Conservation (phyloP, 2,888 invertebrate species). For the Acronicta aceris region DNA sequence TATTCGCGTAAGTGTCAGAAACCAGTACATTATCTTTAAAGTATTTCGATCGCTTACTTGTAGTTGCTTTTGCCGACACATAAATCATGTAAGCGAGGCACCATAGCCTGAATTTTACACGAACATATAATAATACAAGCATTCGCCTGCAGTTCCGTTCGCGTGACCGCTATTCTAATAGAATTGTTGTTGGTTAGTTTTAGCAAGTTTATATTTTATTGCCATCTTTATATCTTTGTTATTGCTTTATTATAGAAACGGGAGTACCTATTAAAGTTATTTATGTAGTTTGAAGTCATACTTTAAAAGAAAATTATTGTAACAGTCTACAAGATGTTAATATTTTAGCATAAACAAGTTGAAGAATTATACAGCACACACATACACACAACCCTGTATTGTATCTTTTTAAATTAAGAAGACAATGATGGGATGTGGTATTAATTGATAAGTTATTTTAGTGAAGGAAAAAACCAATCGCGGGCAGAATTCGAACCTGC, state of each 20-base stretch:
- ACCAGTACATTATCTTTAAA: constrained; percentile 21
- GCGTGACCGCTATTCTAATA: constrained; percentile 46
- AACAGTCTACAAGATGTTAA: constrained; percentile 4
- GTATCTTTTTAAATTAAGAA: too few species aligned
- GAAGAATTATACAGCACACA: too few species aligned
- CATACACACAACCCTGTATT: too few species aligned
- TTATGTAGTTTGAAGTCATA: constrained; percentile 3
- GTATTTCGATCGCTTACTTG: constrained; percentile 39
- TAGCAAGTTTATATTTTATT: constrained; percentile 40
- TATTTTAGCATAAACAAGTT: too few species aligned
- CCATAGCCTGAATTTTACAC: constrained; percentile 42
- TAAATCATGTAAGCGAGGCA: constrained; percentile 46
- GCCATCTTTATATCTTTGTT: constrained; percentile 27
- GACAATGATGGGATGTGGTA: too few species aligned
- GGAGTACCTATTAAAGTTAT: constrained; percentile 13
- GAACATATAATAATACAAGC: constrained; percentile 50
- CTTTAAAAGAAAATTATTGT: constrained; percentile 18
- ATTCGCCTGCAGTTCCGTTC: constrained; percentile 55
- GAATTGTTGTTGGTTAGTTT: constrained; percentile 41
- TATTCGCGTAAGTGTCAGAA: too few species aligned
- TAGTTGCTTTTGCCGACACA: constrained; percentile 19
- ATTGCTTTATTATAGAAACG: constrained; percentile 19
- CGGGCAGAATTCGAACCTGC: too few species aligned
- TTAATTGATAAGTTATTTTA: too few species aligned
- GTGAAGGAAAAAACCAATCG: too few species aligned